Base-by-base conservation (phyloP, 2,888 invertebrate species). In the Xylota sylvarum region DNA sequence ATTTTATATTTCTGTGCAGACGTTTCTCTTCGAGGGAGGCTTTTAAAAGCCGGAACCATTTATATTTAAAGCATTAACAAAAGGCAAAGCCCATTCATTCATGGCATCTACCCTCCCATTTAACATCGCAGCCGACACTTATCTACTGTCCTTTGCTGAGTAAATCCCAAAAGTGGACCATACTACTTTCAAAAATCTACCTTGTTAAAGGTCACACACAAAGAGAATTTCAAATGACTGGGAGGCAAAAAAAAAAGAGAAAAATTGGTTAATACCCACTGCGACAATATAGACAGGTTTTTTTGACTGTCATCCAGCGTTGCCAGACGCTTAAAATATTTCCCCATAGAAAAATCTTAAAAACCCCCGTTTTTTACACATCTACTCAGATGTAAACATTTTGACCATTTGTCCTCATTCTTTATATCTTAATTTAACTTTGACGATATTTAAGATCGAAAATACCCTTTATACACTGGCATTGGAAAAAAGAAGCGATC, bases 161-260 rank as follows among this genome's bases (percentile, higher is more conserved):
- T 58, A 46, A 70, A 58, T 70, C 14, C n/a, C 4, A 58, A 48
- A 72, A 60, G 58, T 70, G 46, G 58, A 55, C n/a, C 55, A n/a
- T 9, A n/a, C 1, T 37, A n/a, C 12, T 30, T 55, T 43, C 14
- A 37, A 52, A 69, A 55, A 52, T 30, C 30, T 10, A 55, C 55
- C 40, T 19, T 2, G 27, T 14, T 55, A 40, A 40, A 37, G 10
- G 55, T 17, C 10, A 37, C 9, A 10, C 12, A 19, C 32, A 72
- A 72, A 72, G 72, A 72, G 72, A 58, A 72, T 48, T 72, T 35
- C 58, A 12, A 60, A 72, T 43, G 27, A 67, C 23, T 9, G 4
- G 7, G 4, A 9, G 32, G 0, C 12, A 4, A 56, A 56, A 40
- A n/a, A 40, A 40, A 12, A 43, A 70, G 43, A 55, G 17, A 56